phyloP scores from a whole-genome alignment of 2,113 vertebrate species.

The Gallinago jamesoni region DNA sequence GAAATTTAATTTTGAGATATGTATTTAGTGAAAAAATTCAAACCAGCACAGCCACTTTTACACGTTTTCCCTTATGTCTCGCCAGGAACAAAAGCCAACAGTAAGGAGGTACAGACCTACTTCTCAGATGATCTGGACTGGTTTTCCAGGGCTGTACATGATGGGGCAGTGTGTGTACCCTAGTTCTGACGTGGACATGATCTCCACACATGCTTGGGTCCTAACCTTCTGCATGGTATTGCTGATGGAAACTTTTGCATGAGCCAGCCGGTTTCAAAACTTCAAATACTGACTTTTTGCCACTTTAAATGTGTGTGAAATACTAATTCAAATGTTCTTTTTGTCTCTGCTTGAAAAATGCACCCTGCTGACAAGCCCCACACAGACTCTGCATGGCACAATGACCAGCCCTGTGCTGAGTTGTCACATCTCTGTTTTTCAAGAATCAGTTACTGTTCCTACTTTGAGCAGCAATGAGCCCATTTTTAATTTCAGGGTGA shows the following conservation, averaged over 20 bases:
- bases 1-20: background rate
- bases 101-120: background rate
- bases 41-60: background rate
- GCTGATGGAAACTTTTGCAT: background rate
- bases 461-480: background rate
- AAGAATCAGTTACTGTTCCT: background rate
- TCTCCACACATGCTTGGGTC: background rate
- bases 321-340: background rate
- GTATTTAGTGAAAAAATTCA: background rate
- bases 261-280: background rate
- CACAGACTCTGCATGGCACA: rapidly evolving
- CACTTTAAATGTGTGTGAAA: background rate
- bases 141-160: background rate
- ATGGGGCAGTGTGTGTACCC: background rate
- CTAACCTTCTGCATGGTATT: background rate
- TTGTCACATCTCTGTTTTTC: background rate
- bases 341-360: background rate
- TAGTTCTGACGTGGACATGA: background rate
- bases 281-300: background rate
- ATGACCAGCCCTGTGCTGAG: background rate
- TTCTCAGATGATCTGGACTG: background rate
- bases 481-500: background rate
- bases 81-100: background rate
- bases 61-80: background rate
- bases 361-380: background rate